These are phyloP conservation scores for Cosmia pyralina DNA, from an alignment of 2,888 invertebrate genomes.

Conservation along the genomic window DNA sequence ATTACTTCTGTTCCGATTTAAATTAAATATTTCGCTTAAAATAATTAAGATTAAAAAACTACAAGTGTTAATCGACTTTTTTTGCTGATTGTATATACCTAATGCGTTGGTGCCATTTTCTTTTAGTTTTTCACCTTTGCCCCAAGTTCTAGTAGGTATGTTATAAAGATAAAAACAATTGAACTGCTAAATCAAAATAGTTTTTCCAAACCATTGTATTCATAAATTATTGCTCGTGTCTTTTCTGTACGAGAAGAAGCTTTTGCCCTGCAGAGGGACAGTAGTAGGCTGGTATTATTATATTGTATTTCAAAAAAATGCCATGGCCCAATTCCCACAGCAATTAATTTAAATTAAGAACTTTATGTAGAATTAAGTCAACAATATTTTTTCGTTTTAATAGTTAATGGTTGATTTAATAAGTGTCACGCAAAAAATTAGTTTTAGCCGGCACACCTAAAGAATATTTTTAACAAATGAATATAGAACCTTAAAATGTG, in stretches of 20 bases:
- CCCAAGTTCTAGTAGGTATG: background rate
- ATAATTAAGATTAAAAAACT: no score
- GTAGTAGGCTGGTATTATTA: no score
- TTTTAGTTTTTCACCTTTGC: background rate
- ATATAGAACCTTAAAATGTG: conserved; percentile 47
- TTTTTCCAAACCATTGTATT: background rate
- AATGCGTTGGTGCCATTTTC: background rate
- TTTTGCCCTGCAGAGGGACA: no score
- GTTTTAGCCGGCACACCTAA: conserved; percentile 3
- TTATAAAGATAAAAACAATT: background rate
- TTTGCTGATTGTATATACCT: no score
- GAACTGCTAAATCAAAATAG: no score
- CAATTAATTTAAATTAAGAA: conserved; percentile 10
- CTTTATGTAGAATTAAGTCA: conserved; percentile 2
- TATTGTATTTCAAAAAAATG: no score
- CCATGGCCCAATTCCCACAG: background rate
- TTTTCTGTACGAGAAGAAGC: no score
- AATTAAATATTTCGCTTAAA: no score
- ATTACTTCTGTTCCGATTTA: no score
- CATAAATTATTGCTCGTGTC: no score
- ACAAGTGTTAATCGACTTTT: no score
- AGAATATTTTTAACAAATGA: conserved; percentile 15
- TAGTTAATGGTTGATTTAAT: conserved; percentile 5
- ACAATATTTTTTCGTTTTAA: conserved; percentile 2
- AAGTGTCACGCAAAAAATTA: conserved; percentile 25